Evolutionary conservation across 2,113 vertebrate genomes (phyloP), one percentile per base, ranked within the genome.

Genomic region (Ammodramus savannarum): DNA sequence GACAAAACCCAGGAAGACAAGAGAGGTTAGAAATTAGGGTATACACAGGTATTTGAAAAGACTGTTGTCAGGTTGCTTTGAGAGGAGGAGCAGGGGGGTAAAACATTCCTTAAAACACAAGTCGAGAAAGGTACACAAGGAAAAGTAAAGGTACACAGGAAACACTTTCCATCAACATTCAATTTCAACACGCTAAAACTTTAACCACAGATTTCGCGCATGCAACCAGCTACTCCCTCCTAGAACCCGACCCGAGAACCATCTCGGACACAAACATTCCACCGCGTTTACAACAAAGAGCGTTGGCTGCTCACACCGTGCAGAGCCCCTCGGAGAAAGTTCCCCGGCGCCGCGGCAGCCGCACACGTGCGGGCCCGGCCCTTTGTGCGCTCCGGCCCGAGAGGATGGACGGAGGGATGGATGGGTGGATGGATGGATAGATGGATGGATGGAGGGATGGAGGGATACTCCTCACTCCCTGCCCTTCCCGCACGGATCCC

Each of bases 241-340:
- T 0, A 38, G 23, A 17, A 16, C 1, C 2, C 1, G 16, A 38
- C 4, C 59, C 16, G 32, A 41, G 27, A 62, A 3, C 55, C 5
- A 9, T 38, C 39, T 15, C 4, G 32, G 43, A 27, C 39, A 11
- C 36, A 16, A 6, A 2, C 0, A 0, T 3, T 18, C 12, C 58
- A 0, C 0, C 0, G 8, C 58, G 0, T 2, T 44, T 2, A 1
- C 38, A 55, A 63, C 87, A 89, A 51, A 81, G 22, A 14, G 1
- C 89, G 13, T 25, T 54, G 20, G 32, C 1, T 27, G 52, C 51
- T 26, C 20, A 0, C 0, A 54, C 16, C 76, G 2, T 1, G 43
- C 54, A 3, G 29, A 29, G 5, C 54, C 41, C 36, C 49, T 21
- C 39, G 2, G 0, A 3, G 14, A 68, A 93, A 81, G 29, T 86